phyloP scores from a whole-genome alignment of 2,797 vertebrate genomes.

The Girardinus metallicus region DNA sequence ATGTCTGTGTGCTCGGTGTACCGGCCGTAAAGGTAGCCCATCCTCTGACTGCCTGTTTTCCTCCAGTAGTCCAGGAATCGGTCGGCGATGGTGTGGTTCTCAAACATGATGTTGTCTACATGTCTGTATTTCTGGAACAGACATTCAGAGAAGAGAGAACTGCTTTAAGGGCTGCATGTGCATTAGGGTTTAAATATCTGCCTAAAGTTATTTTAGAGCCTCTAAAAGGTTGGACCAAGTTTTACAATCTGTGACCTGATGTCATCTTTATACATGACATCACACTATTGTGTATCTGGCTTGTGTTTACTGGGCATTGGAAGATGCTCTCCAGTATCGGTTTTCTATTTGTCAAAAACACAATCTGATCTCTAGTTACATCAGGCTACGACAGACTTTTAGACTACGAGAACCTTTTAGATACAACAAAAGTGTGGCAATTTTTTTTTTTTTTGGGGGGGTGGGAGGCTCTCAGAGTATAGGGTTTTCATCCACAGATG shows the following conservation, averaged over 20 bases:
- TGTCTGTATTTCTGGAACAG: constrained; percentile 94
- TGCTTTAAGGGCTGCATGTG: background rate
- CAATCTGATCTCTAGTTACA: background rate
- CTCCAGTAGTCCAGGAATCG: constrained; percentile 99
- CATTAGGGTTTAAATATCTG: background rate
- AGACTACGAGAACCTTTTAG: too few species aligned
- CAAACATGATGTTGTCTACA: constrained; percentile 99
- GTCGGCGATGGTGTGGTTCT: constrained; percentile 98
- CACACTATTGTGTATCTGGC: background rate
- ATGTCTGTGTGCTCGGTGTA: constrained; percentile 99
- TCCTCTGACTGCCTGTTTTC: constrained; percentile 95
- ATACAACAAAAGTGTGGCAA: too few species aligned
- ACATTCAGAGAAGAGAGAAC: background rate
- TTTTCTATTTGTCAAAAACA: background rate
- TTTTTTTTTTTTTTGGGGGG: too few species aligned
- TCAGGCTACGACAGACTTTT: too few species aligned
- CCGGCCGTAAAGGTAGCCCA: constrained; percentile 93
- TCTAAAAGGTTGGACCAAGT: background rate
- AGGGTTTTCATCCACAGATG: too few species aligned
- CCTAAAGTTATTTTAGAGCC: background rate
- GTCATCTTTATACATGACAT: background rate
- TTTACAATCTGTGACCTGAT: background rate
- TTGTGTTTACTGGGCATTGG: background rate
- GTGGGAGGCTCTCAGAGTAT: too few species aligned
- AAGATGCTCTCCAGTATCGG: background rate